phyloP scores from a whole-genome alignment of 2,888 invertebrate species.

The Allygus modestus region DNA sequence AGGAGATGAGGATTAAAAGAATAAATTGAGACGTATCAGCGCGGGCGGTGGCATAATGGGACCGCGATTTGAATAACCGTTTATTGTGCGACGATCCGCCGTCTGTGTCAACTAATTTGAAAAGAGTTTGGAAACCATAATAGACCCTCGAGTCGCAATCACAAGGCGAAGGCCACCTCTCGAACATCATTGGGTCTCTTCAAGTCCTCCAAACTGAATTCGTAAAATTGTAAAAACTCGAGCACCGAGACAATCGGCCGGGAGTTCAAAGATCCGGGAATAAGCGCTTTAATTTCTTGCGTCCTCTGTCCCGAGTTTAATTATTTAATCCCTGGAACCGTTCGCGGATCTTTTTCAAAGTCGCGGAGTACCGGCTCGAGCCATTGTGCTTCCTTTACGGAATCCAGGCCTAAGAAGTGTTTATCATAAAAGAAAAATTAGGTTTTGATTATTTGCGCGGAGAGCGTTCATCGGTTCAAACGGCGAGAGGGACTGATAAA shows the following conservation, averaged over 20 bases:
- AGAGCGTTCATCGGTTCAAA: no score
- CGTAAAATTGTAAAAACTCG: conserved; percentile 54
- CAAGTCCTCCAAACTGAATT: conserved; percentile 49
- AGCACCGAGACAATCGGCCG: conserved; percentile 47
- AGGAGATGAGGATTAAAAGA: conserved; percentile 40
- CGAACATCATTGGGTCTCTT: conserved; percentile 56
- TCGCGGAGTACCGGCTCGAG: not conserved
- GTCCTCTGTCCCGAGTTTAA: conserved; percentile 26
- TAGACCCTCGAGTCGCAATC: conserved; percentile 36
- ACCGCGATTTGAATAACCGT: conserved; percentile 46
- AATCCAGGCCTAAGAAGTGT: not conserved
- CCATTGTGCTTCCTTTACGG: not conserved
- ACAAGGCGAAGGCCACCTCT: conserved; percentile 38
- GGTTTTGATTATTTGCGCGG: no score
- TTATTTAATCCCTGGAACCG: not conserved
- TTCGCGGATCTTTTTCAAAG: not conserved
- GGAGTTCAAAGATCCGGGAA: conserved; percentile 21
- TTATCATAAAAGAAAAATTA: not conserved
- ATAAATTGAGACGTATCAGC: conserved; percentile 56
- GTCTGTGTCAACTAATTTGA: conserved; percentile 49
- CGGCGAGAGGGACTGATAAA: no score
- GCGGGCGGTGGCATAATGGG: conserved; percentile 42
- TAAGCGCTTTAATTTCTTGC: conserved; percentile 5
- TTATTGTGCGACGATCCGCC: conserved; percentile 19
- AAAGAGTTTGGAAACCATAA: conserved; percentile 42